These are phyloP conservation scores for Ailurus styani DNA, from an alignment of 2,113 vertebrate genomes.

Conservation along the genomic window DNA sequence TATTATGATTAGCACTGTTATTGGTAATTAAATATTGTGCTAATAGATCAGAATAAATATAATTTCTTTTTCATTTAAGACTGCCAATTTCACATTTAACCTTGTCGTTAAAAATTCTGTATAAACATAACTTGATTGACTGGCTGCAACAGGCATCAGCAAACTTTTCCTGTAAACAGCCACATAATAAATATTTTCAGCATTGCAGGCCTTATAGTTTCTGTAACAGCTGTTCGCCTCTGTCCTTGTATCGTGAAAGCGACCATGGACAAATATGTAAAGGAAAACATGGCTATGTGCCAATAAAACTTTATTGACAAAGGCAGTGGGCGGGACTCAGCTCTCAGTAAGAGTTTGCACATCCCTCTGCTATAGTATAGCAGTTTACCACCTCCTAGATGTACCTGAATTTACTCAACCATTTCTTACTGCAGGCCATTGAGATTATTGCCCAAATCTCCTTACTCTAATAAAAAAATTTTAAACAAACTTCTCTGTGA, in stretches of 20 bases:
- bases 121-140: background rate
- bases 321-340: background rate
- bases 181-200: background rate
- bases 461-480: background rate
- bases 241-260: background rate
- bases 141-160: background rate
- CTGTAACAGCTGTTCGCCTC: background rate
- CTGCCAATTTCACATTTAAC: background rate
- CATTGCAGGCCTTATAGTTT: fast-evolving
- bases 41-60: background rate
- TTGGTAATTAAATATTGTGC: background rate
- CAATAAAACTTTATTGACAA: background rate
- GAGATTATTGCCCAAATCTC: background rate
- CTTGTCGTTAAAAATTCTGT: background rate
- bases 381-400: background rate
- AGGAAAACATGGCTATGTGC: background rate
- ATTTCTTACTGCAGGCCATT: background rate
- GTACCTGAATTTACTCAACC: background rate
- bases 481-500: background rate
- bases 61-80: background rate
- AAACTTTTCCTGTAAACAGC: background rate
- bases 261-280: background rate
- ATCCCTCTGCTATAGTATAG: background rate
- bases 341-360: background rate
- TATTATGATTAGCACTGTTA: background rate